Evolutionary conservation across 92 coral and sea anemone species (phyloP).

Genomic region (Virgularia gustaviana): DNA sequence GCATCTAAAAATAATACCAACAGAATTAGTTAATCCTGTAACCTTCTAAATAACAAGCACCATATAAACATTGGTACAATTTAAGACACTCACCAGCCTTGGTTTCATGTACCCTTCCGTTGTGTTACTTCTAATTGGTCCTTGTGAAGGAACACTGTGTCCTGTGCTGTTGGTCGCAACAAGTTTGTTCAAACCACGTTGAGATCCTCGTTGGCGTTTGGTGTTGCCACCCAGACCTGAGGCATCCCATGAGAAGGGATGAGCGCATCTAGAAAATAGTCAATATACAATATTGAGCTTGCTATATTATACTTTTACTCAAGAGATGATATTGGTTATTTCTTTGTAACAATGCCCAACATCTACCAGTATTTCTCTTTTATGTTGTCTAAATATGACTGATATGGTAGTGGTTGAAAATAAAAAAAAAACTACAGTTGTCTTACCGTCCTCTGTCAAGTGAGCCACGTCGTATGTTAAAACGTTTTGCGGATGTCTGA

Average conservation of each 20-base stretch:
- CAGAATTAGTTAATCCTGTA: background rate
- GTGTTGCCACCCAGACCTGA: conserved; percentile 15
- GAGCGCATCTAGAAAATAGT: too few relatives aligned
- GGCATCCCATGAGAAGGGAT: conserved; percentile 4
- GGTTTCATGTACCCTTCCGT: conserved; percentile 79
- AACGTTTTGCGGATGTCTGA: conserved; percentile 73
- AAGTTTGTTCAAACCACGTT: conserved; percentile 65
- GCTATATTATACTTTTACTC: too few relatives aligned
- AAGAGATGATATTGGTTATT: too few relatives aligned
- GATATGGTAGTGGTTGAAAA: conserved; percentile 53
- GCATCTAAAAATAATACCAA: conserved; percentile 60
- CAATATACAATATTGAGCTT: too few relatives aligned
- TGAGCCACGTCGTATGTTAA: conserved; percentile 67
- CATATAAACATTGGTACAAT: too few relatives aligned
- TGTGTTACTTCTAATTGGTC: conserved; percentile 91
- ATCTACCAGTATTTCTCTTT: too few relatives aligned
- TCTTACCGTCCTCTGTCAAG: conserved; percentile 76
- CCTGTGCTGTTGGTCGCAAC: conserved; percentile 3
- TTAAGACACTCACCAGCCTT: conserved; percentile 73
- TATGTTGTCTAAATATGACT: conserved; percentile 60
- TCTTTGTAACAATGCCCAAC: too few relatives aligned
- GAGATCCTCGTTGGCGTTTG: conserved; percentile 61
- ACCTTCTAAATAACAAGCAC: too few relatives aligned
- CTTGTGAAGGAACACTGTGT: conserved; percentile 56
- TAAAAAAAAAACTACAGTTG: background rate